These are phyloP conservation scores for Bombus waltoni DNA, from an alignment of 1,140 invertebrate genomes.

Conservation along the genomic window DNA sequence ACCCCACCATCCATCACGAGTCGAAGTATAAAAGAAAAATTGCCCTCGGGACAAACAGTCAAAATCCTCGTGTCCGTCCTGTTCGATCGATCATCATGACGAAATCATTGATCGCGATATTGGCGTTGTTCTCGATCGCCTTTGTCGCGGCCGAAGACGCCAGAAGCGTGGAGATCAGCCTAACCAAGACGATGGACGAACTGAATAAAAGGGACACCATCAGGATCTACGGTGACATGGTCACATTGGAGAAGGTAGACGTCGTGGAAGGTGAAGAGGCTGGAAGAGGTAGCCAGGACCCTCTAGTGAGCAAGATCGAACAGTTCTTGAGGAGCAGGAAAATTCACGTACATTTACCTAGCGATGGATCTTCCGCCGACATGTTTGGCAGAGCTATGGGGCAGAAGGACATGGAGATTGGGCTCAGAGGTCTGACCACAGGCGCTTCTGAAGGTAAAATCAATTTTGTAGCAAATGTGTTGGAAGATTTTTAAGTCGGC, in stretches of 20 bases:
- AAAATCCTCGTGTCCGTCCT: constrained; percentile 67
- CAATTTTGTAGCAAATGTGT: background rate
- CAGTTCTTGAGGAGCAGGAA: constrained; percentile 74
- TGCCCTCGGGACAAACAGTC: constrained; percentile 72
- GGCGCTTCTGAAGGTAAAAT: constrained; percentile 79
- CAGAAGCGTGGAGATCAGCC: constrained; percentile 66
- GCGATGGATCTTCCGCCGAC: constrained; percentile 77
- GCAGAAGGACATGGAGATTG: constrained; percentile 73
- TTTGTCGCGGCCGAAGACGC: constrained; percentile 33
- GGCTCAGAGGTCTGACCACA: constrained; percentile 70
- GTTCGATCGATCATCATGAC: constrained; percentile 47
- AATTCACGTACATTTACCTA: constrained; percentile 73
- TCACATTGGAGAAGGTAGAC: constrained; percentile 75
- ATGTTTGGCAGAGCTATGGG: constrained; percentile 78
- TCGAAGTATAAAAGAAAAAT: constrained; percentile 80
- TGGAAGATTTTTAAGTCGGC: background rate
- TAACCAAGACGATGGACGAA: constrained; percentile 74
- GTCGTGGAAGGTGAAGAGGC: constrained; percentile 24
- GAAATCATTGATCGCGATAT: constrained; percentile 48
- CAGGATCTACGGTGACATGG: constrained; percentile 73
- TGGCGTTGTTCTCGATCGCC: constrained; percentile 59
- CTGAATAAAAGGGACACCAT: constrained; percentile 72
- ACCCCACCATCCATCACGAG: constrained; percentile 72
- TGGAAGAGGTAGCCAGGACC: constrained; percentile 59
- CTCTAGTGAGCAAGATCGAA: constrained; percentile 76